Conservation (phyloP, 2,888 invertebrate species). For the Sphecodes monilicornis region DNA sequence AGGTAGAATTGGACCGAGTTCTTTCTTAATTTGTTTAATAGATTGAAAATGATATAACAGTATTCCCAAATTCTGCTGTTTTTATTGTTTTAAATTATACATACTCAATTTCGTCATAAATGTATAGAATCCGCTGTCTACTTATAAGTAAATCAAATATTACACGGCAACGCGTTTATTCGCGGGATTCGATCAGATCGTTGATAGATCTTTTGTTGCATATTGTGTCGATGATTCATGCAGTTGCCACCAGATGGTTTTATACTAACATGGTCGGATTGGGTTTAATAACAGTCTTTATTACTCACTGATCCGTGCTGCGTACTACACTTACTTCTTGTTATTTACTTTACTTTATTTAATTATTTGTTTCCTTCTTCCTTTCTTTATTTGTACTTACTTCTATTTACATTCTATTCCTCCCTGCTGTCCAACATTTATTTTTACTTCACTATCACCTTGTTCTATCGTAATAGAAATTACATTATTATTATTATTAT, state of each 20-base stretch:
- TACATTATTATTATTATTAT: neutral
- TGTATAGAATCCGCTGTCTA: too few relatives aligned
- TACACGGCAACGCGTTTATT: neutral
- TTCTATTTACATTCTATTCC: neutral
- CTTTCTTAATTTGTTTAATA: neutral
- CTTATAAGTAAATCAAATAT: neutral
- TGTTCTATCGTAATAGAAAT: neutral
- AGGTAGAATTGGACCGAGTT: too few relatives aligned
- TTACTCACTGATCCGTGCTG: neutral
- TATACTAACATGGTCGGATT: neutral
- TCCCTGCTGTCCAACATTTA: neutral
- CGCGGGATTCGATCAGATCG: neutral
- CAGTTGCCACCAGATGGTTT: neutral
- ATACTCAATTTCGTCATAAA: too few relatives aligned
- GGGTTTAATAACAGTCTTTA: neutral
- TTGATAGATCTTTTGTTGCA: neutral
- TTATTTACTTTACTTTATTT: neutral
- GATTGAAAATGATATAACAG: neutral
- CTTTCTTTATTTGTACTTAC: neutral
- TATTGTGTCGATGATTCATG: neutral
- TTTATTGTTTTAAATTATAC: neutral
- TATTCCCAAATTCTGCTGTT: neutral
- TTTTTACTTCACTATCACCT: neutral
- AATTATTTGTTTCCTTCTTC: neutral
- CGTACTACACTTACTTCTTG: neutral